Conservation (phyloP, 2,797 vertebrate species). For the Taeniopygia guttata region DNA sequence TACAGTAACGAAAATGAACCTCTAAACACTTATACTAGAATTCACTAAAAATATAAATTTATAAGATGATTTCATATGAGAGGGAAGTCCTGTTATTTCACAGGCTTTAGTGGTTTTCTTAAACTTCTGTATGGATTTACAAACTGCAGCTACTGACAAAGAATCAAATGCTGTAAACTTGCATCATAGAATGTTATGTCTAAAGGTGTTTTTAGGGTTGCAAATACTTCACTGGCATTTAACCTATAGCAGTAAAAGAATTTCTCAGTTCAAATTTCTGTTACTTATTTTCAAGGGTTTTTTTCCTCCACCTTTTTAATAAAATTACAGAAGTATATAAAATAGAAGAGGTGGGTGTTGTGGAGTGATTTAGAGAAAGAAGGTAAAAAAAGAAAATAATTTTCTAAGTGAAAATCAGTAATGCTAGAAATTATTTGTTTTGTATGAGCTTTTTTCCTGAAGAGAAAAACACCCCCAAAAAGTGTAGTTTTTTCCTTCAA, state of each 20-base stretch:
- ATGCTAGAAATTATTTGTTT: not conserved
- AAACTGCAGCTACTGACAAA: not conserved
- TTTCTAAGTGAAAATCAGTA: not conserved
- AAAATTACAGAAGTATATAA: not conserved
- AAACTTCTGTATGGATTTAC: not conserved
- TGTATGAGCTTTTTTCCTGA: not conserved
- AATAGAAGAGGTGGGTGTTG: not conserved
- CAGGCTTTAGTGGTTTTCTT: not conserved
- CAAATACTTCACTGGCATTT: not conserved
- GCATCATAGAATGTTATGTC: not conserved
- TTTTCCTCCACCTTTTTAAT: rapidly evolving
- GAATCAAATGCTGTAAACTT: not conserved
- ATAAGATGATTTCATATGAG: not conserved
- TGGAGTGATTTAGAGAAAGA: not conserved
- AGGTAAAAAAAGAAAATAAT: not conserved
- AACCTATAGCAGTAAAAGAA: not conserved
- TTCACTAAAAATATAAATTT: not conserved
- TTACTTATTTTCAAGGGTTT: not conserved
- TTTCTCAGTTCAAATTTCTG: not conserved
- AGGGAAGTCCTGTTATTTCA: not conserved
- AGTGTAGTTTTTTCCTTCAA: not conserved
- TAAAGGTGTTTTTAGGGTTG: not conserved
- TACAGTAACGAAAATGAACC: not conserved
- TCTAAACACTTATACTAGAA: not conserved
- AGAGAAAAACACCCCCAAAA: not conserved